Base-by-base conservation (phyloP, 2,888 invertebrate genomes). In the Drosophila acutilabella region DNA sequence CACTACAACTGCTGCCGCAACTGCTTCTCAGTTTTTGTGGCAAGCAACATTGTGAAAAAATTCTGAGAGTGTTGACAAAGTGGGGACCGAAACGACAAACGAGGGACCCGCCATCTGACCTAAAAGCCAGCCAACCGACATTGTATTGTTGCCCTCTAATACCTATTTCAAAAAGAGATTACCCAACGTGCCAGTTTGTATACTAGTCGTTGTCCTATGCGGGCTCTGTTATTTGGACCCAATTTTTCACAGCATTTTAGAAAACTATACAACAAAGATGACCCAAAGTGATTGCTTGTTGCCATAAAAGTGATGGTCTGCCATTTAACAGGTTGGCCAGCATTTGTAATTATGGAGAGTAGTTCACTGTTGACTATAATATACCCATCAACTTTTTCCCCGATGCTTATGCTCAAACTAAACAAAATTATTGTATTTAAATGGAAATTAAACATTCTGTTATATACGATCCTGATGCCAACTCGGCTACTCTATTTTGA, bases 41-140 rank as follows among this genome's bases (percentile, higher is more conserved):
- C 71, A 41, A 51, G 66, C 62, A 60, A 53, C 44, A 42, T 65
- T 68, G 65, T 74, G 52, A 61, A 61, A 62, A 70, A 64, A 57
- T 71, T 69, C 52, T 69, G 48, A 60, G 71, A 83, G 86, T 78
- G 83, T 80, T 80, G 87, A 83, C 79, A 86, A 76, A 82, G 76
- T 82, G 83, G 76, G 67, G 52, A 66, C 51, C 61, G 42, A 44
- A 40, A 50, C 54, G 33, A 38, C 41, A 13, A 44, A 8, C 38
- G 16, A 41, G 14, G n/a, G 11, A 14, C 13, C 48, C 18, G 18
- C 47, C 16, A 20, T 26, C 48, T 62, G 40, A 61, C 41, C 61
- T 54, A n/a, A 45, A 45, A 45, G 36, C 45, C 60, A 36, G 8
- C 48, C 47, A 48, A 18, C 53, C 53, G 16, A 18, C 57, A 30